Evolutionary conservation across 2,797 vertebrate genomes (phyloP).

Genomic region (Anomalospiza imberbis): DNA sequence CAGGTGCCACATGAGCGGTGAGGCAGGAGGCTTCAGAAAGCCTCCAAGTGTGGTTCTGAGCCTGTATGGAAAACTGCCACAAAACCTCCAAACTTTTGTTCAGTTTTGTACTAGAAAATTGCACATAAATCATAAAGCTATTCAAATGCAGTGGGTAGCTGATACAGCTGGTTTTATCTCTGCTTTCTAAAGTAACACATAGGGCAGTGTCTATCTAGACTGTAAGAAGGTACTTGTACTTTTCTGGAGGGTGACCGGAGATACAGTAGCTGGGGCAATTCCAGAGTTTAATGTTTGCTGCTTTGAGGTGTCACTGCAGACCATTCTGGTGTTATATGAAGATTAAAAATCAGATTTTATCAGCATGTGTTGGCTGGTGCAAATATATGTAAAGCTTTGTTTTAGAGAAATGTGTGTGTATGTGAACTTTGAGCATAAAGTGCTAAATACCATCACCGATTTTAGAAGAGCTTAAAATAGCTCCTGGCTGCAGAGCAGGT

Average conservation of each 20-base stretch:
- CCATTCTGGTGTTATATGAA: background rate
- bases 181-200: conserved; percentile 2
- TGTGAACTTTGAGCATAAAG: conserved; percentile 47
- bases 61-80: background rate
- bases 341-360: background rate
- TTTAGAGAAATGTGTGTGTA: background rate
- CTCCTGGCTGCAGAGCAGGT: conserved; percentile 86
- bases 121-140: background rate
- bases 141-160: background rate
- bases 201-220: background rate
- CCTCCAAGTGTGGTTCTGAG: background rate
- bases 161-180: background rate
- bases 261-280: background rate
- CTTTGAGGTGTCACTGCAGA: conserved; percentile 7
- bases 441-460: conserved; percentile 80
- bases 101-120: background rate
- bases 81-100: background rate
- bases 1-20: background rate
- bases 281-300: background rate
- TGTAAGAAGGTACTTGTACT: background rate
- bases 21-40: background rate
- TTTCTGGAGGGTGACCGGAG: background rate
- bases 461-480: conserved; percentile 93
- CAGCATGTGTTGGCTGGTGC: background rate
- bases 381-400: background rate